These are phyloP conservation scores for Tachystola acroxantha DNA, from an alignment of 2,888 invertebrate species.

Conservation along the genomic window DNA sequence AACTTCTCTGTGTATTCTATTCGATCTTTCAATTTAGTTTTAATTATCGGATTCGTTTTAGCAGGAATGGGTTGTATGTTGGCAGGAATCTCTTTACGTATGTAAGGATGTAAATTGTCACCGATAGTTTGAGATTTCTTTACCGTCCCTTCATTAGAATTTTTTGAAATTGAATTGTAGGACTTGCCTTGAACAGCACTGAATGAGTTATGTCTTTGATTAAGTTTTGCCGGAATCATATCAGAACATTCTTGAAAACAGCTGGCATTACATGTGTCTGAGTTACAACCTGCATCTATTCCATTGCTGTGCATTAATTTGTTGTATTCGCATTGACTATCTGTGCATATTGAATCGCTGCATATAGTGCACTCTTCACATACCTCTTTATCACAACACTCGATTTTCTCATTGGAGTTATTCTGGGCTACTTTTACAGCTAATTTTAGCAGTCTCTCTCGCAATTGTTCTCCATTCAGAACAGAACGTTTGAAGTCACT, in stretches of 20 bases:
- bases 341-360: slow-evolving; percentile 72
- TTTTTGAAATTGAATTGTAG: slow-evolving; percentile 43
- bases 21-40: slow-evolving; percentile 60
- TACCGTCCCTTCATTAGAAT: slow-evolving; percentile 49
- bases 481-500: slow-evolving; percentile 68
- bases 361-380: slow-evolving; percentile 73
- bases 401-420: slow-evolving; percentile 66
- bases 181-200: slow-evolving; percentile 66
- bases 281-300: slow-evolving; percentile 60
- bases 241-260: slow-evolving; percentile 63
- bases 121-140: slow-evolving; percentile 69
- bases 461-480: slow-evolving; percentile 81
- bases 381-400: slow-evolving; percentile 73
- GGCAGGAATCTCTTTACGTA: slow-evolving; percentile 65
- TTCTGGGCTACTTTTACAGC: slow-evolving; percentile 70
- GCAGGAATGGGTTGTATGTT: slow-evolving; percentile 35
- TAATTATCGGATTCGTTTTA: slow-evolving; percentile 43
- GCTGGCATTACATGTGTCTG: slow-evolving; percentile 62
- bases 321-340: slow-evolving; percentile 71
- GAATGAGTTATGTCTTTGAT: slow-evolving; percentile 68
- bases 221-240: slow-evolving; percentile 41
- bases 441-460: slow-evolving; percentile 81
- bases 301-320: slow-evolving; percentile 67
- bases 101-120: slow-evolving; percentile 71
- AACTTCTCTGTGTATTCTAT: slow-evolving; percentile 72